Percentiles rank a stretch among this genome's conserved stretches.
Evolutionary conservation across 2,797 vertebrate genomes (phyloP).

Genomic region (Rhinogobio ventralis): DNA sequence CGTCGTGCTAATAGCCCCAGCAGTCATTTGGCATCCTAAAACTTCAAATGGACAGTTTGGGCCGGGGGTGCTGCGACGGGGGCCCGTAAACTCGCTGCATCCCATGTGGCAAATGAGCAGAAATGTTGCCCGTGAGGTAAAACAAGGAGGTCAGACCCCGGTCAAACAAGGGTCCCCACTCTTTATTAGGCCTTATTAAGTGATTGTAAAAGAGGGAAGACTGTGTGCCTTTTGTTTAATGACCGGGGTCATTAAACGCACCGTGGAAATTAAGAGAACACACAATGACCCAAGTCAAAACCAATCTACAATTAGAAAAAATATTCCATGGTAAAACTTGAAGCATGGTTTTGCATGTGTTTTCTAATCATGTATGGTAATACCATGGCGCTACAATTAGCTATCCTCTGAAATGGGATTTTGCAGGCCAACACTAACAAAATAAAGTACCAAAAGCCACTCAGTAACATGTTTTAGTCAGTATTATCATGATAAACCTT

Average conservation of each 20-base stretch:
- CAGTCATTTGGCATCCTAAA: conserved; percentile 58
- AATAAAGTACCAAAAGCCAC: neutral
- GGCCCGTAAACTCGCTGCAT: conserved; percentile 57
- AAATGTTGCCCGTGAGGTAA: conserved; percentile 54
- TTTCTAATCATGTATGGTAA: neutral
- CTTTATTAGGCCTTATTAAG: conserved; percentile 61
- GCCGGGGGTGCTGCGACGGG: conserved; percentile 30
- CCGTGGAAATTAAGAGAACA: conserved; percentile 44
- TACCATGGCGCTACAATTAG: neutral
- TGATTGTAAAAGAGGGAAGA: conserved; percentile 45
- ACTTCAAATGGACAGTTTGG: conserved; percentile 67
- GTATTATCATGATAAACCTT: too few species aligned
- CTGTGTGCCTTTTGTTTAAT: conserved; percentile 59
- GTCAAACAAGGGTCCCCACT: conserved; percentile 57
- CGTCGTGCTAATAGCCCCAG: conserved; percentile 45
- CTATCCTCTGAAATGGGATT: neutral
- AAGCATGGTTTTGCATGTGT: neutral
- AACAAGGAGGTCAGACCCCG: conserved; percentile 56
- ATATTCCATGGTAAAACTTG: neutral
- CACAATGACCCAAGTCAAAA: conserved; percentile 15
- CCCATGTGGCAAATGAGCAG: conserved; percentile 59
- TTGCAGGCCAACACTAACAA: neutral
- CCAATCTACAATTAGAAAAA: conserved; percentile 1
- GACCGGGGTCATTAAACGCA: conserved; percentile 52
- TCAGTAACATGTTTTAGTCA: neutral